phyloP scores from a whole-genome alignment of 2,888 invertebrate species.

The Hydraecia micacea region DNA sequence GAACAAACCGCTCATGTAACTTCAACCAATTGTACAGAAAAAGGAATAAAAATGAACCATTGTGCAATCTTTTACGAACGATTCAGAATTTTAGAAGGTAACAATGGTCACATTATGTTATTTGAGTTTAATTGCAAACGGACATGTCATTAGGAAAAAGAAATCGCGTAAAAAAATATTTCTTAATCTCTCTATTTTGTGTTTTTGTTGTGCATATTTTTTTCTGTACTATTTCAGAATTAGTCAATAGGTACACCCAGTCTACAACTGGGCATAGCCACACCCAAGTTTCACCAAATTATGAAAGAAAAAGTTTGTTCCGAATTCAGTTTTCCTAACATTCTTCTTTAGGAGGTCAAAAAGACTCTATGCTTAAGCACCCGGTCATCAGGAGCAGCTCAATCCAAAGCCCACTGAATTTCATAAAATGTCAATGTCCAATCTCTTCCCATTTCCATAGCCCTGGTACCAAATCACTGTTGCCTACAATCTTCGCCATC shows the following conservation, averaged over 20 bases:
- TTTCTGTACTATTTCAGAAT: background rate
- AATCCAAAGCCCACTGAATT: background rate
- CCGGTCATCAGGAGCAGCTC: too few species aligned
- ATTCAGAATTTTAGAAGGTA: slow-evolving; percentile 18
- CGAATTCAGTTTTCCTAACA: background rate
- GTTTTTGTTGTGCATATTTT: background rate
- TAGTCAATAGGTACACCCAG: background rate
- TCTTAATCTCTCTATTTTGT: background rate
- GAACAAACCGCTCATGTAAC: slow-evolving; percentile 38
- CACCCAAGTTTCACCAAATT: too few species aligned
- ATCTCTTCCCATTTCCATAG: background rate
- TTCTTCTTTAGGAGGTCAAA: background rate
- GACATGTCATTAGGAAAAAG: slow-evolving; percentile 15
- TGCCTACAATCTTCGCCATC: background rate
- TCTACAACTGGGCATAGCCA: background rate
- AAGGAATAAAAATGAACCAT: slow-evolving; percentile 29
- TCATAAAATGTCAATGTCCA: background rate
- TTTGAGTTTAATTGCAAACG: slow-evolving; percentile 24
- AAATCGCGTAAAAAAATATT: background rate
- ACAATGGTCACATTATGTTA: slow-evolving; percentile 28
- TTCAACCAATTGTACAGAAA: slow-evolving; percentile 9
- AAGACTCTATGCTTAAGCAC: background rate
- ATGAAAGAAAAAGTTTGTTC: too few species aligned
- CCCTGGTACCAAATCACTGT: background rate
- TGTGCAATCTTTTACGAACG: slow-evolving; percentile 36